Conservation (phyloP, 2,888 invertebrate species). For the Nezara viridula region DNA sequence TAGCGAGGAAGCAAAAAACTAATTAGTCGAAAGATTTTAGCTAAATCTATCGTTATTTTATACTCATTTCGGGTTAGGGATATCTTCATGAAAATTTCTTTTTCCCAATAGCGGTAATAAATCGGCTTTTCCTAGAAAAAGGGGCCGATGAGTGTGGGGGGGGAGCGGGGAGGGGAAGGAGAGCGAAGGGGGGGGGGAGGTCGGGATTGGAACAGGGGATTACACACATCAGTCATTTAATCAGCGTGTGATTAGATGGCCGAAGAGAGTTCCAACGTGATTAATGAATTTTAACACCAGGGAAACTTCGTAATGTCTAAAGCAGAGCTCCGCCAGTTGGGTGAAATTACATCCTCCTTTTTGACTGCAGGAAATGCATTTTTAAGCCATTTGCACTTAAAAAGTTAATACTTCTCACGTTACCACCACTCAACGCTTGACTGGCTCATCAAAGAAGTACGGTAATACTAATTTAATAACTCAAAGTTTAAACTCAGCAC, state of each 20-base stretch:
- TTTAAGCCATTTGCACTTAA: not conserved
- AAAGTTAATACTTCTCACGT: not conserved
- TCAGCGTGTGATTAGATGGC: not conserved
- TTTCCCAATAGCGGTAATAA: not conserved
- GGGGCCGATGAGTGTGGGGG: not conserved
- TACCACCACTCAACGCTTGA: not conserved
- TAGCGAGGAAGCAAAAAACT: too few relatives aligned
- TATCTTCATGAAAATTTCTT: not conserved
- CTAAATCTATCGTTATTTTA: not conserved
- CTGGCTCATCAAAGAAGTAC: not conserved
- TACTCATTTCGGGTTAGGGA: not conserved
- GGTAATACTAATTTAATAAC: not conserved
- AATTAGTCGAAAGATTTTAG: too few relatives aligned
- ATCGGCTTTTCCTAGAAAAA: slow-evolving; percentile 1
- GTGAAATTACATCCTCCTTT: not conserved
- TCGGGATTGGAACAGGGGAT: not conserved
- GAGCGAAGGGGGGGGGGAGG: too few relatives aligned
- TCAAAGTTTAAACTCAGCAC: not conserved
- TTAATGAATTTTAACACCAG: slow-evolving; percentile 4
- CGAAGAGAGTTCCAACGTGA: not conserved
- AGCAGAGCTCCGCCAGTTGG: not conserved
- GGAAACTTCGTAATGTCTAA: not conserved
- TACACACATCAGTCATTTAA: slow-evolving; percentile 7
- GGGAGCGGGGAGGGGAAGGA: too few relatives aligned
- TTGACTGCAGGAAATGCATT: not conserved